Percentiles rank a stretch among this genome's conserved stretches.
Evolutionary conservation across 1,140 invertebrate species (phyloP).

Genomic region (Homalodisca vitripennis): DNA sequence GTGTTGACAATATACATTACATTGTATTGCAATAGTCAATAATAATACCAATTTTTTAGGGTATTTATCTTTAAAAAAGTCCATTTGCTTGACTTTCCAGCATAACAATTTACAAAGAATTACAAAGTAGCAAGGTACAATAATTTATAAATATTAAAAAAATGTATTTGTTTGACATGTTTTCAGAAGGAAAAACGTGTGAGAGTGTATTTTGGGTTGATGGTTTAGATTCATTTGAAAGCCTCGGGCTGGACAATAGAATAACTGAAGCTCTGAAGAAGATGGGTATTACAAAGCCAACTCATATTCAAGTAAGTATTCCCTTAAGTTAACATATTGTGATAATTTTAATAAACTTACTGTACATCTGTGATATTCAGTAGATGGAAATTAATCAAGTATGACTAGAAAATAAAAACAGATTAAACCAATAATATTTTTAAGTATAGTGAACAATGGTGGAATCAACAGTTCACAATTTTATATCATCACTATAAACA

Average conservation of each 20-base stretch:
- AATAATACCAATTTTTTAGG: background rate
- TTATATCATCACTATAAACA: no score
- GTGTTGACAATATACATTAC: background rate
- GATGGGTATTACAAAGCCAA: conserved; percentile 57
- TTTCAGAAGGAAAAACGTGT: background rate
- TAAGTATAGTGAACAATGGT: background rate
- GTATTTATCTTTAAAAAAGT: background rate
- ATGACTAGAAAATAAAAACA: background rate
- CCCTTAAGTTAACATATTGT: background rate
- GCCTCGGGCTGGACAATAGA: conserved; percentile 53
- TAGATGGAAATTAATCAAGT: background rate
- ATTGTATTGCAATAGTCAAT: background rate
- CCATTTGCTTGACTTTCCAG: background rate
- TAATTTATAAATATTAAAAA: background rate
- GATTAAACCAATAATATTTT: background rate
- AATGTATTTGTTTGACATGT: background rate
- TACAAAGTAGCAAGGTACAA: background rate
- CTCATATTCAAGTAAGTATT: conserved; percentile 60
- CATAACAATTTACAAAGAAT: background rate
- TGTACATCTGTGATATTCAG: background rate
- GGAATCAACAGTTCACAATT: background rate
- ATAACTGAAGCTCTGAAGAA: conserved; percentile 58
- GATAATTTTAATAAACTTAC: background rate
- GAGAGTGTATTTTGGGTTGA: conserved; percentile 19
- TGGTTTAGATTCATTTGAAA: conserved; percentile 49